These are phyloP conservation scores for Alentia gelatinosa DNA, from an alignment of 2,888 invertebrate genomes.

Conservation along the genomic window DNA sequence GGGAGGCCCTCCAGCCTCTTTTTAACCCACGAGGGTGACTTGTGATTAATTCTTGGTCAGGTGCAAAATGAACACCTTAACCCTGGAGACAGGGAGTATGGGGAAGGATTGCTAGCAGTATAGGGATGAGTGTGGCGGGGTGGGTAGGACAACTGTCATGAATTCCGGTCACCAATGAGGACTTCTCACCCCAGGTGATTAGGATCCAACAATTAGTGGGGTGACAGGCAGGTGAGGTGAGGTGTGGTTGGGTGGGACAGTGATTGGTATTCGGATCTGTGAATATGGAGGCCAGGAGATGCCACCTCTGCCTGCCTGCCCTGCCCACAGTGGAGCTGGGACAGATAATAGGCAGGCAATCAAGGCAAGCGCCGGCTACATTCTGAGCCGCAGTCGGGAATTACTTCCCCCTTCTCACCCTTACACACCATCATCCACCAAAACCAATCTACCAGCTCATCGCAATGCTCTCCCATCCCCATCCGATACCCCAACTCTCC, in stretches of 20 bases:
- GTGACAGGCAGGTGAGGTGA: background rate
- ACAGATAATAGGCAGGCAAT: background rate
- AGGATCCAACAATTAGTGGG: background rate
- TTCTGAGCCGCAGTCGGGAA: background rate
- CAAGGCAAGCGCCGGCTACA: background rate
- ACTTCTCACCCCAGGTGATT: background rate
- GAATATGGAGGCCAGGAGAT: no score
- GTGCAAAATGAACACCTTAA: background rate
- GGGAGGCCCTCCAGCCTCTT: background rate
- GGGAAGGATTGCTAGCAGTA: no score
- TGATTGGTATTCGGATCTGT: background rate
- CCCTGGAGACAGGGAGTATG: background rate
- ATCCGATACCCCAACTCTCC: background rate
- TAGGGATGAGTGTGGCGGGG: no score
- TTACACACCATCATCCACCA: background rate
- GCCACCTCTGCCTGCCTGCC: no score
- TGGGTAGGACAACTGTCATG: no score
- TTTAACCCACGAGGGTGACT: background rate
- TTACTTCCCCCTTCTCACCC: background rate
- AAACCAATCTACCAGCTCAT: background rate
- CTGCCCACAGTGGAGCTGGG: no score
- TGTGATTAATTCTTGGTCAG: background rate
- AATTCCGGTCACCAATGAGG: no score
- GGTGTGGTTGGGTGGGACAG: background rate
- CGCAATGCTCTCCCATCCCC: no score